Base-by-base conservation (phyloP, 2,797 vertebrate species). In the Sparus aurata region DNA sequence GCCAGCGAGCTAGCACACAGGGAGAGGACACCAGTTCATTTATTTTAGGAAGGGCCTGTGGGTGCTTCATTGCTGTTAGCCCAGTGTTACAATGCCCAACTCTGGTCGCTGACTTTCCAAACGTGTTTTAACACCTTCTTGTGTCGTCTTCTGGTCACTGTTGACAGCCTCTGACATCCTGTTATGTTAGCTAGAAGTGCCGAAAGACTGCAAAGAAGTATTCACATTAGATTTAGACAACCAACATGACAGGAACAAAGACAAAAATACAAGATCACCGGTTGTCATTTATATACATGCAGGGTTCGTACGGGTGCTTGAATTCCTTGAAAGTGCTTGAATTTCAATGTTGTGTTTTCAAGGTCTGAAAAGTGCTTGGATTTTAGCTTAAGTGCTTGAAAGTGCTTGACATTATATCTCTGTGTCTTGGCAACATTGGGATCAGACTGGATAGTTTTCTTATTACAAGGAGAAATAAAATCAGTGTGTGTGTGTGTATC, bases 1-100 rank as follows among this genome's bases (percentile, higher is more conserved):
- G 77, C 34, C 55, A 66, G 55, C n/a, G 9, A 63, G 87, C 85
- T 88, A 86, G 65, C 73, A 53, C 10, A 27, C 69, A 49, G 20
- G 49, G 20, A 69, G 43, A 70, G 50, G 58, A 73, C 66, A 45
- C 4, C 69, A 43, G 65, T 15, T 18, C 3, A 2, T 60, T 67
- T 38, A 57, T 47, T 60, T 65, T 38, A 3, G 8, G 43, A 63
- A 65, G 3, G 34, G 27, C 9, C 57, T 67, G 11, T 41, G 41
- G 15, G 0, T 27, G 5, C 13, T 46, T 55, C n/a, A 8, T n/a
- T 59, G 1, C 15, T 45, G 8, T 25, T 10, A 46, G 8, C 18
- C 27, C 15, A 13, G 23, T 43, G 15, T 45, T 18, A 12, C 3
- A 13, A 12, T 41, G 27, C 4, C 15, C 8, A 61, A 4, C 53